A percentile compares a stretch with the other conserved stretches of the same genome.
These are phyloP conservation scores for Yasuhikotakia modesta DNA, from an alignment of 2,797 vertebrate species.

Conservation along the genomic window DNA sequence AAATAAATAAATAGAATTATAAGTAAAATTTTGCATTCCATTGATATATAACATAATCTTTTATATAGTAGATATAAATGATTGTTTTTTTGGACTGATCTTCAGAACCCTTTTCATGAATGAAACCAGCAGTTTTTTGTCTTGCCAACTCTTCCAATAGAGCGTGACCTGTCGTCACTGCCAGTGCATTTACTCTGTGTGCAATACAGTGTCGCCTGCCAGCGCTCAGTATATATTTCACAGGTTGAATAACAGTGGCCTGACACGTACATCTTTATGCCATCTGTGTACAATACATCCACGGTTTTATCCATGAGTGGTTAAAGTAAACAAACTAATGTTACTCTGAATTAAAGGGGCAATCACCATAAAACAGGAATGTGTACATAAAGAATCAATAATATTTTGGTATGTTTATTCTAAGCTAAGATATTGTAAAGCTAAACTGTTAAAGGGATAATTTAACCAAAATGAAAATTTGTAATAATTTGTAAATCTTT, in stretches of 20 bases:
- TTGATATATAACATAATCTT: too few relatives aligned
- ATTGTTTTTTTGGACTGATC: not conserved
- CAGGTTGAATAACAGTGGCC: conserved; percentile 6
- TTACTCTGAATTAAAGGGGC: conserved; percentile 2
- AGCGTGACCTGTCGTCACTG: not conserved
- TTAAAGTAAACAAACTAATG: conserved; percentile 3
- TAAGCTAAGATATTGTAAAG: not conserved
- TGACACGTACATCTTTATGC: not conserved
- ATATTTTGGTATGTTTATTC: not conserved
- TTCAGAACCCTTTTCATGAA: not conserved
- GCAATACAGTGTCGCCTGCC: not conserved
- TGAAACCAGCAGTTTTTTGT: not conserved
- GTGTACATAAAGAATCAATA: not conserved
- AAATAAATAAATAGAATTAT: too few relatives aligned
- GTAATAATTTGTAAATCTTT: too few relatives aligned
- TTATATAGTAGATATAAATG: too few relatives aligned
- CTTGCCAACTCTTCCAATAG: not conserved
- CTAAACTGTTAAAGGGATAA: not conserved
- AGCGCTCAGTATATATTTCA: not conserved
- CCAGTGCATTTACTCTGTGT: not conserved
- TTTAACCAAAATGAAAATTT: not conserved
- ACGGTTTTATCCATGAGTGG: conserved; percentile 9
- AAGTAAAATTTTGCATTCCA: too few relatives aligned
- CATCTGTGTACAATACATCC: conserved; percentile 1
- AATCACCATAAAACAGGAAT: conserved; percentile 28